Conservation (phyloP, 2,113 vertebrate genomes). For the Rhagologus leucostigma region DNA sequence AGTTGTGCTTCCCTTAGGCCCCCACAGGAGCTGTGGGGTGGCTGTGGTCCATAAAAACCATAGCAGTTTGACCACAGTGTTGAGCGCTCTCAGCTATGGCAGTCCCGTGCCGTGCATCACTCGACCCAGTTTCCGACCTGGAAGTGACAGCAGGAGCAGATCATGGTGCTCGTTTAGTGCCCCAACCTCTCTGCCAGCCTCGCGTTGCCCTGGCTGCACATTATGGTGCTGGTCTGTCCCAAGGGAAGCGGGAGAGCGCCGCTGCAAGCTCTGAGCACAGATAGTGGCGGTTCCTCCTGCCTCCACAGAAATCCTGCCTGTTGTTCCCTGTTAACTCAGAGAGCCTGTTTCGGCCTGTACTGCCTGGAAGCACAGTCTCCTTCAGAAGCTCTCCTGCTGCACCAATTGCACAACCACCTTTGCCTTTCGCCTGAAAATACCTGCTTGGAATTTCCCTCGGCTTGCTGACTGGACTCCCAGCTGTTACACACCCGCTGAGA, state of each 20-base stretch:
- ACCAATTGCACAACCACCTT: fast-evolving
- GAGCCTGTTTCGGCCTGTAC: fast-evolving
- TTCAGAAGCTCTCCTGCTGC: background rate
- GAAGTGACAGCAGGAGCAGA: background rate
- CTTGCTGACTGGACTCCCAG: background rate
- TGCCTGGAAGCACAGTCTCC: background rate
- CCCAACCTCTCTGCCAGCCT: background rate
- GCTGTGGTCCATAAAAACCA: fast-evolving
- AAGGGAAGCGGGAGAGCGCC: fast-evolving
- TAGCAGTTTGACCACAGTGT: fast-evolving
- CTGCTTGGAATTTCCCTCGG: background rate
- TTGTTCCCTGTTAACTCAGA: background rate
- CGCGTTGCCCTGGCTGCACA: fast-evolving
- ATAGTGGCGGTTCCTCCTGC: fast-evolving
- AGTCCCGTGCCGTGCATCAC: fast-evolving
- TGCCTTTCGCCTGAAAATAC: background rate
- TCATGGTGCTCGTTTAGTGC: fast-evolving
- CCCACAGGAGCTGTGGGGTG: fast-evolving
- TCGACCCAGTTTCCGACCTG: background rate
- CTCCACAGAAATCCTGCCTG: background rate
- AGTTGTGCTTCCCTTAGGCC: fast-evolving
- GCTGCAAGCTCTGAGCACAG: background rate
- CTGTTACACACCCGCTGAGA: background rate
- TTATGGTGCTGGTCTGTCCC: fast-evolving
- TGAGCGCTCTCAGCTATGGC: fast-evolving